Conservation (phyloP, 2,888 invertebrate species). For the Spialia ferax region DNA sequence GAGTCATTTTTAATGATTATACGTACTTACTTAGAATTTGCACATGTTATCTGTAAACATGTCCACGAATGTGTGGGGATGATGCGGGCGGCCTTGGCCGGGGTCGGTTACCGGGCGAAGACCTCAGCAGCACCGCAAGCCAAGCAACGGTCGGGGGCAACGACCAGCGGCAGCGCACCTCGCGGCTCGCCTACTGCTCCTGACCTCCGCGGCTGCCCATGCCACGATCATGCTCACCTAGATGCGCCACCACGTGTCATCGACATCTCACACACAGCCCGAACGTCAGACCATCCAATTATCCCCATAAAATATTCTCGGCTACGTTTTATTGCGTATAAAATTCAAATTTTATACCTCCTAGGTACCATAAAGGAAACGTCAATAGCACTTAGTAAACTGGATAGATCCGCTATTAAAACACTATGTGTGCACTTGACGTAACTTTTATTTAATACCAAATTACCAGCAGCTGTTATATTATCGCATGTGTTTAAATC, state of each 20-base stretch:
- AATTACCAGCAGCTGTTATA: constrained; percentile 2
- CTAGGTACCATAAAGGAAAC: background rate
- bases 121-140: constrained; percentile 80
- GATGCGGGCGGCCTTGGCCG: constrained; percentile 84
- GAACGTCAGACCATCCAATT: constrained; percentile 4
- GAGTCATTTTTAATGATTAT: too few species aligned
- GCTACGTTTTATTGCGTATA: constrained; percentile 8
- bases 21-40: constrained; percentile 71
- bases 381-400: constrained; percentile 4
- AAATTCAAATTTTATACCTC: constrained; percentile 3
- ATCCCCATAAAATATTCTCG: constrained; percentile 24
- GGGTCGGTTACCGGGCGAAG: constrained; percentile 86
- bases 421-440: background rate
- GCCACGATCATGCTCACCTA: constrained; percentile 41
- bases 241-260: constrained; percentile 33
- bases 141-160: constrained; percentile 86
- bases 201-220: constrained; percentile 60
- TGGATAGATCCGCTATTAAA: background rate
- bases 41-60: constrained; percentile 66
- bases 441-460: constrained; percentile 11
- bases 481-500: constrained; percentile 12
- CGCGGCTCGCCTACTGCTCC: constrained; percentile 61
- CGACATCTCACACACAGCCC: constrained; percentile 28
- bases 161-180: constrained; percentile 65
- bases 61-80: constrained; percentile 73